These are phyloP conservation scores for Avahi laniger DNA, from an alignment of 2,797 vertebrate genomes.

Conservation along the genomic window DNA sequence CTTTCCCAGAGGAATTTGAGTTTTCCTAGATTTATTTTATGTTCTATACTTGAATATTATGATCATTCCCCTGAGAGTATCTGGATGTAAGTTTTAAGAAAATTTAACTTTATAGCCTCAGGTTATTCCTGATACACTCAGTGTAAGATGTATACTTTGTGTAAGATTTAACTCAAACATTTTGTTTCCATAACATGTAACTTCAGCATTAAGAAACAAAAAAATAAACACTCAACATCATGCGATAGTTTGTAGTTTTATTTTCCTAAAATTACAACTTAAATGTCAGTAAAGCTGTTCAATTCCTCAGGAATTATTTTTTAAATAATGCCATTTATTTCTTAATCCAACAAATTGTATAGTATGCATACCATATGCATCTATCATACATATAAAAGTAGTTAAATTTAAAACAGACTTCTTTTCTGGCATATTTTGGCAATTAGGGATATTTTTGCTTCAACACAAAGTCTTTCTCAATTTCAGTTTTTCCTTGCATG, in stretches of 20 bases:
- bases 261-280: not conserved
- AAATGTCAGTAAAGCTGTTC: not conserved
- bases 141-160: not conserved
- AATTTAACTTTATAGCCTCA: slow-evolving; percentile 19
- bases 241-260: not conserved
- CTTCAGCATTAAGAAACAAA: not conserved
- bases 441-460: not conserved
- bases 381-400: not conserved
- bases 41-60: slow-evolving; percentile 50
- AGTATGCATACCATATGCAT: too few relatives aligned
- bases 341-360: not conserved
- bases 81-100: slow-evolving; percentile 30
- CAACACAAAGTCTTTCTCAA: not conserved
- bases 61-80: slow-evolving; percentile 2
- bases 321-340: not conserved
- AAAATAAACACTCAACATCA: not conserved
- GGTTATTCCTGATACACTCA: not conserved
- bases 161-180: not conserved
- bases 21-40: slow-evolving; percentile 43
- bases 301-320: not conserved
- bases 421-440: not conserved
- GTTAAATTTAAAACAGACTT: not conserved
- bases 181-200: slow-evolving; percentile 31
- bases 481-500: not conserved
- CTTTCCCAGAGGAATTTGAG: not conserved